These are phyloP conservation scores for Petromus typicus DNA, from an alignment of 2,113 vertebrate genomes.

Conservation along the genomic window DNA sequence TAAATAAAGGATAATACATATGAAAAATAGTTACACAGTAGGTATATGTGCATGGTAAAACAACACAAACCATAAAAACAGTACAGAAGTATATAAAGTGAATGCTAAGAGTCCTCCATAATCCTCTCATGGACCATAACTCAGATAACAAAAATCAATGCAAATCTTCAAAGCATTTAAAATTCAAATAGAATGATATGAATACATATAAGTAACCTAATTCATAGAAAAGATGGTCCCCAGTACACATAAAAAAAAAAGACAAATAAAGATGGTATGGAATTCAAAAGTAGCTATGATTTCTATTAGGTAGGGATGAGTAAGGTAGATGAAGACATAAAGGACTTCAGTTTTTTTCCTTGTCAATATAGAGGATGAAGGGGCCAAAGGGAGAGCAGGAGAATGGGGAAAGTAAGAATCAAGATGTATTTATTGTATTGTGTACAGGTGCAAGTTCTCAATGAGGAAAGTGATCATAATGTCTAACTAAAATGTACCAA, in stretches of 20 bases:
- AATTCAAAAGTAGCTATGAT: background rate
- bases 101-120: background rate
- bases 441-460: no score
- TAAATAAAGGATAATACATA: no score
- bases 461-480: no score
- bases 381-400: no score
- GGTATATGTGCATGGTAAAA: background rate
- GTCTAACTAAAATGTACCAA: no score
- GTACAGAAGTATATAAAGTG: background rate
- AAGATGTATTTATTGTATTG: no score
- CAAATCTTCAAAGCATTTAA: background rate
- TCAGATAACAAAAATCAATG: background rate
- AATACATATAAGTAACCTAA: background rate
- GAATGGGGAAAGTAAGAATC: no score
- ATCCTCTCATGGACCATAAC: background rate
- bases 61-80: background rate
- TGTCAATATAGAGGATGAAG: no score
- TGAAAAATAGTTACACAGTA: background rate
- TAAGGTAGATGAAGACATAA: background rate
- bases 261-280: background rate
- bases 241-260: background rate
- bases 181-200: background rate
- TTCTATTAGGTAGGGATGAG: background rate
- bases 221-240: background rate
- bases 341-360: no score